Percentiles rank a stretch among this genome's conserved stretches.
These are phyloP conservation scores for Eupithecia abbreviata DNA, from an alignment of 2,888 invertebrate species.

Conservation along the genomic window DNA sequence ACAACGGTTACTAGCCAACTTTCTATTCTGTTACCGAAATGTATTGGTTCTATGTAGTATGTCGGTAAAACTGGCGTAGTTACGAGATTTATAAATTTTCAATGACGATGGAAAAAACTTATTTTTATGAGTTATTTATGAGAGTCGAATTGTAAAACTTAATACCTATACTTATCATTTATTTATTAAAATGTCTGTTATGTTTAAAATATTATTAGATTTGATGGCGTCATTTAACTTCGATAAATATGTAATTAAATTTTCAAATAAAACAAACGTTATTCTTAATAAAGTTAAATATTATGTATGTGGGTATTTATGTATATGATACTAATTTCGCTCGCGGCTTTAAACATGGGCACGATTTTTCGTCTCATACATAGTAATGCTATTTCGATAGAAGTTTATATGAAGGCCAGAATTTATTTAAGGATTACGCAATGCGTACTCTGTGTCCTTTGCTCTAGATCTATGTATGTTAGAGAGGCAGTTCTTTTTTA, in stretches of 20 bases:
- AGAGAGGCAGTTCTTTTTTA: too few species aligned
- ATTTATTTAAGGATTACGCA: conserved; percentile 16
- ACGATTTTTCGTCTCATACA: conserved; percentile 52
- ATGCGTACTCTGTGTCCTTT: background rate
- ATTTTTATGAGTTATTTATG: background rate
- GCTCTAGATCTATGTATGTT: background rate
- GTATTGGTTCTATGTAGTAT: background rate
- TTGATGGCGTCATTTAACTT: background rate
- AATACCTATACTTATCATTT: background rate
- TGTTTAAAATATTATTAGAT: background rate
- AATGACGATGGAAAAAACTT: background rate
- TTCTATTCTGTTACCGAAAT: conserved; percentile 23
- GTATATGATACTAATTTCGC: too few species aligned
- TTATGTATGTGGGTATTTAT: background rate
- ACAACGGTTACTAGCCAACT: conserved; percentile 19
- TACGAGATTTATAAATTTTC: background rate
- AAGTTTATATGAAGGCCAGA: conserved; percentile 46
- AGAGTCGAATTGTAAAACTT: background rate
- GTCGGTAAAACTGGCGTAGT: background rate
- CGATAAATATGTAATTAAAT: background rate
- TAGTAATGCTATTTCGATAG: conserved; percentile 58
- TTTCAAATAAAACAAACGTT: background rate
- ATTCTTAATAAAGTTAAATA: background rate
- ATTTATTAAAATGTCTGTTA: background rate
- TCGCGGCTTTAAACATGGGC: conserved; percentile 4